Evolutionary conservation across 2,888 invertebrate genomes (phyloP).

Genomic region (Hymenopus coronatus): DNA sequence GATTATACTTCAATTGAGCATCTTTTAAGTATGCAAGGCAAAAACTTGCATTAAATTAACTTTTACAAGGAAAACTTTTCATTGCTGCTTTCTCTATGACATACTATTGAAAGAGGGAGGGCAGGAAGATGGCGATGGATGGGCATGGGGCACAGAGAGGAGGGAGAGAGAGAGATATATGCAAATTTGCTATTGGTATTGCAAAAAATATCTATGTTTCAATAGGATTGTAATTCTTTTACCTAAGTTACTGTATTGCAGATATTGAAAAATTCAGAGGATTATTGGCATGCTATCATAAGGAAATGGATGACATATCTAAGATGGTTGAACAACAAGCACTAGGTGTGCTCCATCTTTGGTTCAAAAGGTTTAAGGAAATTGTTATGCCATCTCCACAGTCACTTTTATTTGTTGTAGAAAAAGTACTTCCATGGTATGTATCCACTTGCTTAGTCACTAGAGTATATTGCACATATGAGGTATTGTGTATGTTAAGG

Average conservation of each 20-base stretch:
- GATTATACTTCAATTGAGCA: too few species aligned
- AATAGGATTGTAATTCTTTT: background rate
- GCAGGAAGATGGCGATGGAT: too few species aligned
- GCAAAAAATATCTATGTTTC: background rate
- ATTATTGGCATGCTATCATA: constrained; percentile 65
- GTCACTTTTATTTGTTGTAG: constrained; percentile 63
- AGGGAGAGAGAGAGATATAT: too few species aligned
- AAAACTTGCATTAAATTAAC: too few species aligned
- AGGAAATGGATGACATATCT: constrained; percentile 66
- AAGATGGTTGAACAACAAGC: constrained; percentile 64
- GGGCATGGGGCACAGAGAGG: too few species aligned
- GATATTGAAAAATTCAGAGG: constrained; percentile 50
- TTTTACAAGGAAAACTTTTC: too few species aligned
- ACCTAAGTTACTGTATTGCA: constrained; percentile 13
- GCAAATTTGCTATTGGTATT: background rate
- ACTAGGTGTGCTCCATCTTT: constrained; percentile 70
- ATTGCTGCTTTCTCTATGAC: too few species aligned
- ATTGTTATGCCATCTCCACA: constrained; percentile 69
- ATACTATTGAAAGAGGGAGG: too few species aligned
- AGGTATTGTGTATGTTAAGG: too few species aligned
- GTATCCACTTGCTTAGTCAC: constrained; percentile 34
- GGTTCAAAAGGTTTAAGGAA: constrained; percentile 68
- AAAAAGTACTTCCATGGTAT: constrained; percentile 64
- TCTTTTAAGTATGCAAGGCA: too few species aligned
- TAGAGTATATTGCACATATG: too few species aligned